These are phyloP conservation scores for Micrastur ruficollis DNA, from an alignment of 2,797 vertebrate genomes.

Conservation along the genomic window DNA sequence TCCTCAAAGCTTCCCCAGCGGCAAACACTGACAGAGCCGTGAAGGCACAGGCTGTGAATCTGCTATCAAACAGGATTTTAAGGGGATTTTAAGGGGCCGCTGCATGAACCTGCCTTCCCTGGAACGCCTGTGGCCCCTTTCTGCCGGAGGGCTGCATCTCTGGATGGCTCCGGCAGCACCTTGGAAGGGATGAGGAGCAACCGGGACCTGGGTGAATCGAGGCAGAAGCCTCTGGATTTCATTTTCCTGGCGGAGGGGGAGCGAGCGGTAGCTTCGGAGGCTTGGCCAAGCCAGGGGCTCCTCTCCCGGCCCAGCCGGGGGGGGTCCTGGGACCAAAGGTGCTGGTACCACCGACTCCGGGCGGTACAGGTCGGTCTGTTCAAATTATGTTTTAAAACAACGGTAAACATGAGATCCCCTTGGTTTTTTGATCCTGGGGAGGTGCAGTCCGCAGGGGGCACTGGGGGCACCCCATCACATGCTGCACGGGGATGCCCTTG, in stretches of 20 bases:
- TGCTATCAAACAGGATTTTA: not conserved
- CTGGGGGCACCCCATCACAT: fast-evolving
- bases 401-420: not conserved
- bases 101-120: not conserved
- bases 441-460: not conserved
- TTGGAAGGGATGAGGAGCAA: not conserved
- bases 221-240: not conserved
- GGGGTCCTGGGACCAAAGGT: not conserved
- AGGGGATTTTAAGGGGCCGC: not conserved
- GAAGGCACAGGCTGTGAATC: not conserved
- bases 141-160: fast-evolving
- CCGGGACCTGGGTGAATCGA: not conserved
- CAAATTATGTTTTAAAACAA: not conserved
- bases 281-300: not conserved
- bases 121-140: fast-evolving
- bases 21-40: fast-evolving
- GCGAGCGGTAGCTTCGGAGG: fast-evolving
- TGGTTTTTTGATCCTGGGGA: not conserved
- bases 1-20: not conserved
- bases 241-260: not conserved
- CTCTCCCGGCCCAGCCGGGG: fast-evolving
- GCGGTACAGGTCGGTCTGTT: not conserved
- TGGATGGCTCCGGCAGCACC: not conserved
- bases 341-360: not conserved
- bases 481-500: not conserved